phyloP scores from a whole-genome alignment of 2,113 vertebrate genomes.

The Octodon degus region DNA sequence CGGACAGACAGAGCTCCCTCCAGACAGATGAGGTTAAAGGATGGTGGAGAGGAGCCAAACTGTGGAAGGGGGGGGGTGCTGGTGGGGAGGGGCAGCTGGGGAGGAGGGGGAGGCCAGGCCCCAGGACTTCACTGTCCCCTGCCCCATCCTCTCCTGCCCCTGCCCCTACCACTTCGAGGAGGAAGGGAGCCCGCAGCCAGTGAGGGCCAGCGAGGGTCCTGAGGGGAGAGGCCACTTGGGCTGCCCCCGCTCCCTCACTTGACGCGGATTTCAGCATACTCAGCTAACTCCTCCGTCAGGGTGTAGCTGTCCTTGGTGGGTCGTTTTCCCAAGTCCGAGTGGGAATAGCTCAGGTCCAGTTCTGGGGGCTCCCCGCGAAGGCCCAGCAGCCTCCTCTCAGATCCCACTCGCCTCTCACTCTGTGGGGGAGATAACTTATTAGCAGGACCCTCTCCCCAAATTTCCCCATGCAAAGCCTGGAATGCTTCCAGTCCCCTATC shows the following conservation, averaged over 20 bases:
- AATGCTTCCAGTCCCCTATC: rapidly evolving
- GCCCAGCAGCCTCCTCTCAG: slow-evolving; percentile 82
- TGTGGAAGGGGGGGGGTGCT: background rate
- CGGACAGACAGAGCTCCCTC: slow-evolving; percentile 74
- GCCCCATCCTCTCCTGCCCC: slow-evolving; percentile 37
- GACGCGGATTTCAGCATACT: slow-evolving; percentile 85
- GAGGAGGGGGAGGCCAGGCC: slow-evolving; percentile 29
- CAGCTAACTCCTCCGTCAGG: slow-evolving; percentile 85
- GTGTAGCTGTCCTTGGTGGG: slow-evolving; percentile 85
- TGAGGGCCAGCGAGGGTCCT: slow-evolving; percentile 61
- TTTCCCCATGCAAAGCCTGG: background rate
- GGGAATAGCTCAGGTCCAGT: slow-evolving; percentile 84
- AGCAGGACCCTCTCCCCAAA: background rate
- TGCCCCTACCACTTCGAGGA: background rate
- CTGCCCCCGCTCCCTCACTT: slow-evolving; percentile 77
- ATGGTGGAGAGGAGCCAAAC: slow-evolving; percentile 63
- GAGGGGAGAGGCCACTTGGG: background rate
- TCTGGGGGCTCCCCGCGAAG: slow-evolving; percentile 79
- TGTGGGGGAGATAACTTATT: slow-evolving; percentile 9
- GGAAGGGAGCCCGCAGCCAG: slow-evolving; percentile 65
- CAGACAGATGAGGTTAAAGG: slow-evolving; percentile 76
- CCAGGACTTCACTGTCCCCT: slow-evolving; percentile 40
- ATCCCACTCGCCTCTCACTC: slow-evolving; percentile 77
- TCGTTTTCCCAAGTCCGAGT: slow-evolving; percentile 83
- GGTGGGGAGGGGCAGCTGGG: background rate